phyloP scores from a whole-genome alignment of 1,140 invertebrate species.

The Holotrichia oblita region DNA sequence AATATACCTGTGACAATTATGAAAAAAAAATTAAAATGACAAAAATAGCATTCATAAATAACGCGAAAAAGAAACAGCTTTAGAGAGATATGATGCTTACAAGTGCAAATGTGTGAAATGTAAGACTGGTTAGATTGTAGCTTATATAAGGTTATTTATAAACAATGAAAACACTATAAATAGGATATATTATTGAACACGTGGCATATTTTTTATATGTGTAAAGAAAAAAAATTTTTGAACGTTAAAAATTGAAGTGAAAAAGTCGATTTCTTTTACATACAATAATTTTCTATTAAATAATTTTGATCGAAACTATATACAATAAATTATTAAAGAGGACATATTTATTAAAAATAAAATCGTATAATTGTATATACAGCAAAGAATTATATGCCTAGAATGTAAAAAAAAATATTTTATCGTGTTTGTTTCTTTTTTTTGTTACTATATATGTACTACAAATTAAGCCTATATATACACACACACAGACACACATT shows the following conservation, averaged over 20 bases:
- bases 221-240: constrained; percentile 9
- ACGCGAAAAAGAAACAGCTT: not conserved
- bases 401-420: not conserved
- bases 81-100: constrained; percentile 28
- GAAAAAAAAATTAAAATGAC: too few relatives aligned
- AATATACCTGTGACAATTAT: too few relatives aligned
- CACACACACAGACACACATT: too few relatives aligned
- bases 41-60: too few relatives aligned
- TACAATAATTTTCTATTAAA: too few relatives aligned
- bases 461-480: not conserved
- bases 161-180: constrained; percentile 39
- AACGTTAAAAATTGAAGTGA: constrained; percentile 28
- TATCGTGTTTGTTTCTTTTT: not conserved
- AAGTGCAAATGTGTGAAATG: constrained; percentile 56
- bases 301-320: too few relatives aligned
- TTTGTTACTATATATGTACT: not conserved
- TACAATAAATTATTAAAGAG: too few relatives aligned
- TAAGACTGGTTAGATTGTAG: constrained; percentile 59
- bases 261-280: too few relatives aligned
- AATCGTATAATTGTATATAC: not conserved
- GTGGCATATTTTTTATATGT: constrained; percentile 4
- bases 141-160: constrained; percentile 48
- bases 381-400: not conserved
- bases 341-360: too few relatives aligned
- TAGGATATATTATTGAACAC: constrained; percentile 31